These are phyloP conservation scores for Hyles lineata DNA, from an alignment of 2,888 invertebrate species.

Conservation along the genomic window DNA sequence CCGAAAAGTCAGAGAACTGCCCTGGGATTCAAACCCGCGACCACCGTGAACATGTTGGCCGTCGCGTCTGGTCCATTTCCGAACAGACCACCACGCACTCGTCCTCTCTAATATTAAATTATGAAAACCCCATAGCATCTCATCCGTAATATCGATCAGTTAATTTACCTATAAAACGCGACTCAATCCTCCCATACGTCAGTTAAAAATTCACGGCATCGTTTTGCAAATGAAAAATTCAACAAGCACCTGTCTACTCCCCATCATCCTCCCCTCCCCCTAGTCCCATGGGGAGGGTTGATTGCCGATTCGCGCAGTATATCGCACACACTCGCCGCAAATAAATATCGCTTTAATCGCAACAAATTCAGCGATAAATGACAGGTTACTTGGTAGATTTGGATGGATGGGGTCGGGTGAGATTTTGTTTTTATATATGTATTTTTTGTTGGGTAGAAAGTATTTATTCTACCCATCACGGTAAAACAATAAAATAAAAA, in stretches of 20 bases:
- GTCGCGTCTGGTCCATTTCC: too few species aligned
- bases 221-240: slow-evolving; percentile 24
- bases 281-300: background rate
- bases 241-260: slow-evolving; percentile 11
- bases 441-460: background rate
- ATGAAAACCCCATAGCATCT: background rate
- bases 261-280: too few species aligned
- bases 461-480: background rate
- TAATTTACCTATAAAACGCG: background rate
- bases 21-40: too few species aligned
- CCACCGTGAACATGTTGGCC: too few species aligned
- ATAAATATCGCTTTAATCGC: slow-evolving; percentile 19
- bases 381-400: background rate
- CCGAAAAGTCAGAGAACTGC: too few species aligned
- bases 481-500: too few species aligned
- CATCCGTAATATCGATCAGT: background rate
- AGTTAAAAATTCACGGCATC: slow-evolving; percentile 7
- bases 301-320: background rate
- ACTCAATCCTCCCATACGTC: background rate
- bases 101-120: too few species aligned
- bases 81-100: too few species aligned
- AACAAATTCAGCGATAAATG: slow-evolving; percentile 15
- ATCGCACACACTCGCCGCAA: slow-evolving; percentile 14
- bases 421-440: background rate
- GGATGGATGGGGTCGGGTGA: background rate